Conservation (phyloP, 64 coral and sea anemone genomes). For the Exaiptasia diaphana region DNA sequence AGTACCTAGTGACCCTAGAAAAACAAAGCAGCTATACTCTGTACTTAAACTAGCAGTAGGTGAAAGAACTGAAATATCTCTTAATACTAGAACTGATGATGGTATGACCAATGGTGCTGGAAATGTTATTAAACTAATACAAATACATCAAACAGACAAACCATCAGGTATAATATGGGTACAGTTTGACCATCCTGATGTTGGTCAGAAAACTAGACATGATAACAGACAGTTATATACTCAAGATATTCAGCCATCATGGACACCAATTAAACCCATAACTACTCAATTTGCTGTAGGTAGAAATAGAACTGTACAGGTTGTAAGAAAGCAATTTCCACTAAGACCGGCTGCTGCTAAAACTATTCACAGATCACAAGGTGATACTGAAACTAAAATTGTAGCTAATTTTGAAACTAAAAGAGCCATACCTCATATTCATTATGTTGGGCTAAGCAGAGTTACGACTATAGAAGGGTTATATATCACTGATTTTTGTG, state of each 20-base stretch:
- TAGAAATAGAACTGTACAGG: constrained; percentile 25
- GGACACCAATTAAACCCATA: constrained; percentile 58
- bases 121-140: constrained; percentile 46
- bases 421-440: constrained; percentile 26
- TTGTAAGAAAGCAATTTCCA: constrained; percentile 14
- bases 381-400: constrained; percentile 24
- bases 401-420: constrained; percentile 27
- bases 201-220: constrained; percentile 31
- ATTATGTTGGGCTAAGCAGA: constrained; percentile 45
- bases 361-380: constrained; percentile 18
- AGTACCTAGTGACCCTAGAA: constrained; percentile 40
- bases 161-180: constrained; percentile 63
- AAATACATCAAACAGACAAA: constrained; percentile 32
- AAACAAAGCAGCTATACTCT: constrained; percentile 47
- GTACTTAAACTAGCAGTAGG: constrained; percentile 25
- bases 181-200: constrained; percentile 54
- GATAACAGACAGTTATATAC: constrained; percentile 48
- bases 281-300: constrained; percentile 55
- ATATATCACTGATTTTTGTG: constrained; percentile 5
- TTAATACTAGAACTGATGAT: constrained; percentile 40
- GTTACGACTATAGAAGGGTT: constrained; percentile 36
- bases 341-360: not conserved
- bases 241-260: constrained; percentile 33
- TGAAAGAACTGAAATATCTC: constrained; percentile 53
- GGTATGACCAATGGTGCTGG: constrained; percentile 27